Evolutionary conservation across 2,797 vertebrate species (phyloP).

Genomic region (Mormyrops boulengeri): DNA sequence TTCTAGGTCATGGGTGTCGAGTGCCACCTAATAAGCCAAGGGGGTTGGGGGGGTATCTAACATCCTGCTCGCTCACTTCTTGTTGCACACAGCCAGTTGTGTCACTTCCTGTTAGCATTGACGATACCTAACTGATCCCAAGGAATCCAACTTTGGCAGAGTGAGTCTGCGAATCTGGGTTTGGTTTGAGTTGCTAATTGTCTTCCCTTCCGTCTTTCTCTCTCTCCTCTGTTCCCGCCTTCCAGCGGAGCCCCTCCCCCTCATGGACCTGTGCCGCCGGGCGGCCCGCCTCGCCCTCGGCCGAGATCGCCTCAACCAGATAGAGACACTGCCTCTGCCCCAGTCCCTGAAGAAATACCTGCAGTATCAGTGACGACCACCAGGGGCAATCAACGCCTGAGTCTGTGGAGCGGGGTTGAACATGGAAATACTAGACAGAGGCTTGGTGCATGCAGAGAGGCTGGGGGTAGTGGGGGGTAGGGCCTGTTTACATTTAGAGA

Average conservation of each 20-base stretch:
- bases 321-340: conserved; percentile 85
- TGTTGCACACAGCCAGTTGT: not conserved
- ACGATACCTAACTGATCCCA: not conserved
- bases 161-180: not conserved
- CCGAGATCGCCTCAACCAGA: conserved; percentile 84
- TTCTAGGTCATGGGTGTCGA: not conserved
- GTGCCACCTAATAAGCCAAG: not conserved
- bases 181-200: not conserved
- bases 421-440: conserved; percentile 10
- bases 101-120: not conserved
- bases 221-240: not conserved
- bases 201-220: not conserved
- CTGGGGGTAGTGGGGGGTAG: conserved; percentile 20
- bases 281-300: conserved; percentile 85
- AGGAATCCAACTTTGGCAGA: not conserved
- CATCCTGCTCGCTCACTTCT: not conserved
- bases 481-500: conserved; percentile 42
- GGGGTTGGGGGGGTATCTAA: not conserved
- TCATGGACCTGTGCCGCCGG: conserved; percentile 95
- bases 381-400: conserved; percentile 1
- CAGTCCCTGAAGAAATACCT: conserved; percentile 97
- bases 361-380: conserved; percentile 82
- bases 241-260: conserved; percentile 83
- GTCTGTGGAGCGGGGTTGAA: not conserved
- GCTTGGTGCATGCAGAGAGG: not conserved